Base-by-base conservation (phyloP, 2,888 invertebrate species). In the Xylocampa areola region DNA sequence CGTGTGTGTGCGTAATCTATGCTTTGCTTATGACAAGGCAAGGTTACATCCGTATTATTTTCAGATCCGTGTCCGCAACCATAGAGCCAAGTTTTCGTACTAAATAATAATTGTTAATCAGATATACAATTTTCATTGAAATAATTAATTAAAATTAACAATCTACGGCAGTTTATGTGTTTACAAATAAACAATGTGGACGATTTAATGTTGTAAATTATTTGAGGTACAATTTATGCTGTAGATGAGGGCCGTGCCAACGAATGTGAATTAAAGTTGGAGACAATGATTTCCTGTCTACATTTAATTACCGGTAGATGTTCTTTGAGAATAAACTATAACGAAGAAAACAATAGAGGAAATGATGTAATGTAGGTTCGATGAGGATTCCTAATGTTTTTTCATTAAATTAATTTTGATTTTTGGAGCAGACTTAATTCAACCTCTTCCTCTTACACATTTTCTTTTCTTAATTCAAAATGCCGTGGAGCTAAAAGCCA, bases 201-300 rank as follows among this genome's bases (percentile, higher is more conserved):
- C 35, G 33, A 63, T 74, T 55, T 63, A 62, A 64, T 67, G 71
- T 53, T 48, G 43, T 47, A 50, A 69, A 74, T 77, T 64, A 70
- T 76, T 64, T 32, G 50, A 44, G 43, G 52, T 65, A 52, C 73
- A 63, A 76, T 80, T 66, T 69, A 75, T 58, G 45, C 19, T 25
- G 19, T 29, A 40, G 17, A 47, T 30, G 41, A 19, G 30, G 44
- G 36, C 48, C 45, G 66, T 81, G 80, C 81, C 81, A 80, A 80
- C 68, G 52, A 61, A 44, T 43, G 70, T 77, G 41, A 73, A 64
- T 76, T 60, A 75, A n/a, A n/a, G n/a, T n/a, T n/a, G n/a, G 51
- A 54, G 49, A 58, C 69, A 55, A 68, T 47, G 57, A 48, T 48
- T 59, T 73, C 70, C 63, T 60, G 48, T 75, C 21, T 68, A 8